Evolutionary conservation across 2,113 vertebrate genomes (phyloP).

Genomic region (Oenanthe oenanthe): DNA sequence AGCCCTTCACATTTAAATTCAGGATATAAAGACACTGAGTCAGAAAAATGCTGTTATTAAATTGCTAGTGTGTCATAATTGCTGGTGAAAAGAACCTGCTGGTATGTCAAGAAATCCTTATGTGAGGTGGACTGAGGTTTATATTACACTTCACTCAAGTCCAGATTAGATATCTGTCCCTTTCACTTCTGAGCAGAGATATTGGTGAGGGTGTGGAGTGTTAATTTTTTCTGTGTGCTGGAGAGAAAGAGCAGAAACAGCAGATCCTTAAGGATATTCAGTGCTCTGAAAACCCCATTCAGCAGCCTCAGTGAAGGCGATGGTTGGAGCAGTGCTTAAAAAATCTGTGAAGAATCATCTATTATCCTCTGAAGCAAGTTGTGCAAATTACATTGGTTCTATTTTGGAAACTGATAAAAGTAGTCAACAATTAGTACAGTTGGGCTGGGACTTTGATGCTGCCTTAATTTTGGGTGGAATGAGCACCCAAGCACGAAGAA

Average conservation of each 20-base stretch:
- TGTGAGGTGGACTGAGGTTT: neutral
- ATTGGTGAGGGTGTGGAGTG: neutral
- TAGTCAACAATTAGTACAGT: neutral
- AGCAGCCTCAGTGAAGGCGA: accelerated
- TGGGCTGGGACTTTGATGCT: neutral
- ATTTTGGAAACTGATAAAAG: neutral
- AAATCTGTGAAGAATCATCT: neutral
- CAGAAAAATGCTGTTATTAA: neutral
- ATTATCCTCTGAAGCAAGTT: neutral
- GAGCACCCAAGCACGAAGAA: neutral
- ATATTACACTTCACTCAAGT: neutral
- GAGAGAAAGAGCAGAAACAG: neutral
- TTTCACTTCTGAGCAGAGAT: neutral
- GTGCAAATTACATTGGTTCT: neutral
- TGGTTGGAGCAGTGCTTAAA: neutral
- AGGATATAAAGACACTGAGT: neutral
- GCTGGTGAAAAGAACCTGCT: neutral
- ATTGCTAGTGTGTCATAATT: neutral
- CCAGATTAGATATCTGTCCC: neutral
- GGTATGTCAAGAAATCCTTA: neutral
- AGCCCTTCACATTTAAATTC: neutral
- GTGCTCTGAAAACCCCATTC: neutral
- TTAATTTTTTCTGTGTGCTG: neutral
- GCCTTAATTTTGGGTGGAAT: neutral
- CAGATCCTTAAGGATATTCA: neutral